These are phyloP conservation scores for Mythimna impura DNA, from an alignment of 2,888 invertebrate species.

Conservation along the genomic window DNA sequence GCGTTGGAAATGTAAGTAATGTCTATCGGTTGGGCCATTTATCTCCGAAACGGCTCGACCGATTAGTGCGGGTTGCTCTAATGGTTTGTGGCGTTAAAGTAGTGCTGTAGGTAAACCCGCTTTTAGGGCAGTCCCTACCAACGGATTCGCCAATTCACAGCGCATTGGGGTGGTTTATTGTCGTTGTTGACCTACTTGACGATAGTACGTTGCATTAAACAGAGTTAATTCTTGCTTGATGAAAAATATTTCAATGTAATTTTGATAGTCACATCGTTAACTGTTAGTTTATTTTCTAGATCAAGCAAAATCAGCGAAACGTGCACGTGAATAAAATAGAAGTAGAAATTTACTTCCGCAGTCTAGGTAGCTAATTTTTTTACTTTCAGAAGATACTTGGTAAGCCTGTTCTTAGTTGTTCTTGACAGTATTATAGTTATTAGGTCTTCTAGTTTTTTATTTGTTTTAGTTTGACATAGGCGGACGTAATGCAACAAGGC, in stretches of 20 bases:
- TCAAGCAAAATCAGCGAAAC: background rate
- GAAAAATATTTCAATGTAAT: background rate
- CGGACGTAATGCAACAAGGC: too few species aligned
- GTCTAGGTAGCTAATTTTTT: background rate
- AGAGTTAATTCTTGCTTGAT: background rate
- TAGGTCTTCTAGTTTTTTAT: too few species aligned
- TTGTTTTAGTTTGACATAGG: too few species aligned
- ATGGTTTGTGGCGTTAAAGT: constrained; percentile 58
- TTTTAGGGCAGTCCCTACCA: constrained; percentile 33
- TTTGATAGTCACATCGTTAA: too few species aligned
- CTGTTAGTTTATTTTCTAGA: background rate
- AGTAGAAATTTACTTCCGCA: too few species aligned
- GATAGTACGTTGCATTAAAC: background rate
- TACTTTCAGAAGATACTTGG: background rate
- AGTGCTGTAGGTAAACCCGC: constrained; percentile 43
- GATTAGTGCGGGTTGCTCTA: constrained; percentile 55
- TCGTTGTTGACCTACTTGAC: background rate
- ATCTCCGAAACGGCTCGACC: constrained; percentile 57
- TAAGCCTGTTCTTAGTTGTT: background rate
- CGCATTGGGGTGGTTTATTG: constrained; percentile 1
- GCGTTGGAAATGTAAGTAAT: constrained; percentile 50
- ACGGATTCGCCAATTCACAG: constrained; percentile 9
- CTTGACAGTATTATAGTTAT: too few species aligned
- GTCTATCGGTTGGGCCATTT: constrained; percentile 48
- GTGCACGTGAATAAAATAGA: background rate